These are phyloP conservation scores for Watsonalla binaria DNA, from an alignment of 2,888 invertebrate genomes.

Conservation along the genomic window DNA sequence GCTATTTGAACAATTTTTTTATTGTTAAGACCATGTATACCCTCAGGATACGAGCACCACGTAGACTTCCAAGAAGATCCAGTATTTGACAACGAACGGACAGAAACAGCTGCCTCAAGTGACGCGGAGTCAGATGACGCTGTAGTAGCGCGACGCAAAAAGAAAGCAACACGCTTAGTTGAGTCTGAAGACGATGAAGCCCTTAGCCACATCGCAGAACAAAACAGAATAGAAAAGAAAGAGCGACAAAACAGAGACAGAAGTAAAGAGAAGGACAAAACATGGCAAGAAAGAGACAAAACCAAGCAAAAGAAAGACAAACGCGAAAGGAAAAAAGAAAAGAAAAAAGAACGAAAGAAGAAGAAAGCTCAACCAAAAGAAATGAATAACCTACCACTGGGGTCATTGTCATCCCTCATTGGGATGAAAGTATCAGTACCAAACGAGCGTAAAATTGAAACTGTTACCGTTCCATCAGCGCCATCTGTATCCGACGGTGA, in stretches of 20 bases:
- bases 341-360: conserved; percentile 21
- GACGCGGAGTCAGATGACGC: conserved; percentile 20
- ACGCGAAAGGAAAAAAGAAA: conserved; percentile 16
- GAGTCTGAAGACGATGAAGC: conserved; percentile 53
- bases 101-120: conserved; percentile 34
- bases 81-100: conserved; percentile 28
- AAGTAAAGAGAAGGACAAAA: conserved; percentile 32
- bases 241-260: conserved; percentile 56
- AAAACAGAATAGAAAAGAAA: conserved; percentile 42
- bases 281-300: conserved; percentile 8
- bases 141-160: conserved; percentile 27
- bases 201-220: conserved; percentile 42
- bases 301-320: conserved; percentile 9
- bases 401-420: conserved; percentile 43
- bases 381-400: conserved; percentile 23
- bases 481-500: conserved; percentile 39
- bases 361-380: conserved; percentile 21
- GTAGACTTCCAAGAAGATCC: conserved; percentile 55
- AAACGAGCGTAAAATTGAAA: conserved; percentile 15
- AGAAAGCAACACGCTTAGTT: conserved; percentile 26
- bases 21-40: background rate
- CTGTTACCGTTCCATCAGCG: background rate
- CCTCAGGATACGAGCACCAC: conserved; percentile 68
- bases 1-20: no score
- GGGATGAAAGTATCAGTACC: conserved; percentile 45